Base-by-base conservation (phyloP, 2,113 vertebrate genomes). In the Garra rufa region DNA sequence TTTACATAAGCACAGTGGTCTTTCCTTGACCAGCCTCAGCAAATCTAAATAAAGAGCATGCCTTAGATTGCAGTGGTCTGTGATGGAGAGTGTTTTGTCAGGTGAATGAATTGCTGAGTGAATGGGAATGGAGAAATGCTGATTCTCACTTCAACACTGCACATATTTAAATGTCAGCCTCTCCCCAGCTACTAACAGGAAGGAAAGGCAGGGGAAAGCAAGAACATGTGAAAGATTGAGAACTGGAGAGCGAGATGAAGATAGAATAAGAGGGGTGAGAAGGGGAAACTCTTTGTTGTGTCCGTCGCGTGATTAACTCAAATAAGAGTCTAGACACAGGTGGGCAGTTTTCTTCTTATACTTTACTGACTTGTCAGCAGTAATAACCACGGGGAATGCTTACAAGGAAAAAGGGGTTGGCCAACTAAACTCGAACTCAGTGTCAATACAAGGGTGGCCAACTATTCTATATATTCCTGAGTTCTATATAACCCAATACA, bases 131-230 rank as follows among this genome's bases (percentile, higher is more conserved):
- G 65, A 79, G 28, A 79, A 81, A 30, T 67, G 59, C 59, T 81
- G 82, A 84, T 83, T 74, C 82, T 69, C 70, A 48, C 59, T 83
- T 83, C 48, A 80, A 76, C 80, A 76, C 44, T 24, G 46, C 57
- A 81, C 65, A 84, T 76, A 84, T 84, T 87, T 81, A 81, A 87
- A 87, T 87, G 77, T 59, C 69, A 84, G 74, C 80, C 82, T 84
- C 77, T 84, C 61, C 76, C 63, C 48, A 78, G 34, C 41, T 57
- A 48, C 9, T 50, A 74, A 28, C 48, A 82, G 55, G 21, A 48
- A n/a, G 44, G 21, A 50, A 59, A 63, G 34, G 15, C 38, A 69
- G 30, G 13, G 41, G 11, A 24, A 61, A 30, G 50, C 41, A 24
- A 67, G 19, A 76, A 48, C 19, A 38, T 46, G 50, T 41, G 69